phyloP scores from a whole-genome alignment of 1,140 invertebrate species.

The Diuraphis noxia region DNA sequence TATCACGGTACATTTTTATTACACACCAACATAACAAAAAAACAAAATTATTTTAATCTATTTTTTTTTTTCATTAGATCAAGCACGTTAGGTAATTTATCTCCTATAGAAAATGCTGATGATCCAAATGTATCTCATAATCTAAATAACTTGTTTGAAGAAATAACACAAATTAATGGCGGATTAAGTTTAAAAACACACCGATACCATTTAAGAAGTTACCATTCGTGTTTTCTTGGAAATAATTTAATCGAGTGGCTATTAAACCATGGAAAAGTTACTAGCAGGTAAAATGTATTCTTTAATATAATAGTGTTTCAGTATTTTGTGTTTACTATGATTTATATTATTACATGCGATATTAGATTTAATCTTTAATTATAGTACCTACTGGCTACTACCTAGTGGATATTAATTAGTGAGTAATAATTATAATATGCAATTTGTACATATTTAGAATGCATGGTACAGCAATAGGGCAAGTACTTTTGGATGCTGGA shows the following conservation, averaged over 20 bases:
- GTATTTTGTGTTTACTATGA: not conserved
- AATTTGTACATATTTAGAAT: slow-evolving; percentile 63
- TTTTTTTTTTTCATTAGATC: slow-evolving; percentile 32
- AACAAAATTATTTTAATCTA: not conserved
- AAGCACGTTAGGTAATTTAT: slow-evolving; percentile 26
- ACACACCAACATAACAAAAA: not conserved
- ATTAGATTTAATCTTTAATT: not conserved
- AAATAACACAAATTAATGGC: slow-evolving; percentile 68
- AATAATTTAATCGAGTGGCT: slow-evolving; percentile 79
- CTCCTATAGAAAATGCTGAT: slow-evolving; percentile 23
- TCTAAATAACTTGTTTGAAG: slow-evolving; percentile 66
- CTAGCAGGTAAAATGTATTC: slow-evolving; percentile 62
- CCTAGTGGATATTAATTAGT: not conserved
- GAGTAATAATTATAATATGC: not conserved
- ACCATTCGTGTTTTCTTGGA: slow-evolving; percentile 71
- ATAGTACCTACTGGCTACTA: not conserved
- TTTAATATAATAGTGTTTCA: not conserved
- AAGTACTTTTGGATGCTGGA: slow-evolving; percentile 77
- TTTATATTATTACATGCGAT: not conserved
- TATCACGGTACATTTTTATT: slow-evolving; percentile 55
- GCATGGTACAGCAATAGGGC: slow-evolving; percentile 79
- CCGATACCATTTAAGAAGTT: slow-evolving; percentile 69
- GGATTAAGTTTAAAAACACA: slow-evolving; percentile 69
- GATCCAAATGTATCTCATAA: slow-evolving; percentile 12
- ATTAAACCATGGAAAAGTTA: slow-evolving; percentile 71